A percentile compares a stretch with the other conserved stretches of the same genome.
Evolutionary conservation across 2,888 invertebrate genomes (phyloP).

Genomic region (Hyles lineata): DNA sequence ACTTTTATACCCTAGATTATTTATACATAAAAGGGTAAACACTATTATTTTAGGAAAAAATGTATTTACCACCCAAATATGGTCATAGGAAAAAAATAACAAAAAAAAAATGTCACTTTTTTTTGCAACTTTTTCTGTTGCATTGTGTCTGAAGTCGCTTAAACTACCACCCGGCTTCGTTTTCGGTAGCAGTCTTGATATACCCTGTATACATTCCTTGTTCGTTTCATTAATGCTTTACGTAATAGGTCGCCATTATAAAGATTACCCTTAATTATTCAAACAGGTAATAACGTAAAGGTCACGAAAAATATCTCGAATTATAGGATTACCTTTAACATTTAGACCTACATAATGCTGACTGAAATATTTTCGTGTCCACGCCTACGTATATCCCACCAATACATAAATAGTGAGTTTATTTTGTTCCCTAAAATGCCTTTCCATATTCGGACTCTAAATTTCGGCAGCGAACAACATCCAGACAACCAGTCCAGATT

Average conservation of each 20-base stretch:
- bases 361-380: background rate
- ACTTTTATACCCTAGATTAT: too few relatives aligned
- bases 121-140: too few relatives aligned
- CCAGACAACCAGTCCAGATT: constrained; percentile 32
- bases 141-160: too few relatives aligned
- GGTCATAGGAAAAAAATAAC: too few relatives aligned
- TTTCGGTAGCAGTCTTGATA: too few relatives aligned
- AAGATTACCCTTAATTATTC: background rate
- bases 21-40: too few relatives aligned
- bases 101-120: too few relatives aligned
- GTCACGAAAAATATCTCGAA: background rate
- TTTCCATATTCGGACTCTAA: background rate
- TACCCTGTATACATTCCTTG: background rate
- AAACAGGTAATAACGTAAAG: background rate
- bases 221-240: background rate
- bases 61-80: too few relatives aligned
- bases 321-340: background rate
- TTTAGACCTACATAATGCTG: background rate
- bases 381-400: background rate
- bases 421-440: background rate
- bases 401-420: background rate
- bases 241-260: background rate
- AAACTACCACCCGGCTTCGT: too few relatives aligned
- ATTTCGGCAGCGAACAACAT: background rate
- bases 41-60: too few relatives aligned